phyloP scores from a whole-genome alignment of 2,797 vertebrate species.

The Myotis daubentonii region DNA sequence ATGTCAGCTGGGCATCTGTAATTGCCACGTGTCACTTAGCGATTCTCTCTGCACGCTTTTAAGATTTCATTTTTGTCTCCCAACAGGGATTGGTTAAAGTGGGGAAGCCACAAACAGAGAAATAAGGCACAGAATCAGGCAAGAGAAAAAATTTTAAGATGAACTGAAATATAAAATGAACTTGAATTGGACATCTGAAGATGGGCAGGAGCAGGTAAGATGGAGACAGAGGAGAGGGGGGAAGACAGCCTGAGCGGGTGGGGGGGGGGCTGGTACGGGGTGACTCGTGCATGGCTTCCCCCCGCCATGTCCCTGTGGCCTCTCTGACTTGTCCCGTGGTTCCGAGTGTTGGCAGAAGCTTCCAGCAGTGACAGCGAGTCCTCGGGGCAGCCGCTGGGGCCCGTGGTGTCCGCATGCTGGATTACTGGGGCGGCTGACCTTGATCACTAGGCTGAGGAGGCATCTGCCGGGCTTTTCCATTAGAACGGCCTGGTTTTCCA shows the following conservation, averaged over 20 bases:
- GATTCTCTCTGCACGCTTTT: not conserved
- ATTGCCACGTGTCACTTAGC: no score
- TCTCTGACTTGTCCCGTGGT: not conserved
- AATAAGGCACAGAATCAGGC: not conserved
- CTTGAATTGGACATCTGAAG: not conserved
- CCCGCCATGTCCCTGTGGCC: not conserved
- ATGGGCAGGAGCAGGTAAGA: not conserved
- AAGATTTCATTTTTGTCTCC: not conserved
- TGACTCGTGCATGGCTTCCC: accelerated
- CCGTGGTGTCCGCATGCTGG: not conserved
- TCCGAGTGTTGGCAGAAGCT: no score
- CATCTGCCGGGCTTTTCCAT: not conserved
- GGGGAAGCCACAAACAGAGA: not conserved
- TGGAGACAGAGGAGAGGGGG: not conserved
- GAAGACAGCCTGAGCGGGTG: accelerated
- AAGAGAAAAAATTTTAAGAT: not conserved
- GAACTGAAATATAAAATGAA: not conserved
- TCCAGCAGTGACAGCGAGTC: not conserved
- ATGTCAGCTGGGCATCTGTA: not conserved
- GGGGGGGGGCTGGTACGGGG: accelerated
- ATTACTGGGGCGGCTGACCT: not conserved
- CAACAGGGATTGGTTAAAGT: not conserved
- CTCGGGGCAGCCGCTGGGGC: no score
- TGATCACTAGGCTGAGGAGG: not conserved
- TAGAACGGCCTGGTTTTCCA: not conserved